Conservation (phyloP, 2,113 vertebrate genomes). For the Blennius ocellaris region DNA sequence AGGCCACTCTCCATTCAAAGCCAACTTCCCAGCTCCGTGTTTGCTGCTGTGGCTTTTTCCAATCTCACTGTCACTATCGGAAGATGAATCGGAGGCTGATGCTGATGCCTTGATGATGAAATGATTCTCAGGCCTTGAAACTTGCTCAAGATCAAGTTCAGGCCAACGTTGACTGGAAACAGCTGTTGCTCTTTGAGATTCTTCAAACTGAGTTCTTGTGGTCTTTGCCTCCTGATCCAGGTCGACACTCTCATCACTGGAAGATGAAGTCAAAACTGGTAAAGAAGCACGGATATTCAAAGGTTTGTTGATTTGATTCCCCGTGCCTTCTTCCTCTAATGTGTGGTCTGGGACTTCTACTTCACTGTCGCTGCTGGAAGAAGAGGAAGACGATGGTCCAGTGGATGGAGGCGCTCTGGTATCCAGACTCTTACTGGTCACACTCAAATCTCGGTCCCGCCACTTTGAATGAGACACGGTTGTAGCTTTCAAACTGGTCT, state of each 20-base stretch:
- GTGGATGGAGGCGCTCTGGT: background rate
- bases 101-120: background rate
- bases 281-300: background rate
- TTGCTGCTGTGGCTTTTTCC: background rate
- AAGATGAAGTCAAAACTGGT: background rate
- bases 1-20: constrained; percentile 7
- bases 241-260: constrained; percentile 21
- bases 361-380: constrained; percentile 60
- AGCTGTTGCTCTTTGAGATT: too few relatives aligned
- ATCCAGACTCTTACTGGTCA: constrained; percentile 9
- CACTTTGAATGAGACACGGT: constrained; percentile 11
- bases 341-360: constrained; percentile 6
- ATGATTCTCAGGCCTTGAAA: background rate
- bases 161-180: too few relatives aligned
- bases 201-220: too few relatives aligned
- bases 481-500: constrained; percentile 8
- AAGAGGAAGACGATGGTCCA: background rate
- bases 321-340: background rate
- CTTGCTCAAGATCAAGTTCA: too few relatives aligned
- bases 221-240: background rate
- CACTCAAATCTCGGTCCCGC: background rate
- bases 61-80: constrained; percentile 33
- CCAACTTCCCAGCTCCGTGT: background rate
- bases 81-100: background rate
- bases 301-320: constrained; percentile 5